Base-by-base conservation (phyloP, 2,888 invertebrate species). In the Dioctria linearis region DNA sequence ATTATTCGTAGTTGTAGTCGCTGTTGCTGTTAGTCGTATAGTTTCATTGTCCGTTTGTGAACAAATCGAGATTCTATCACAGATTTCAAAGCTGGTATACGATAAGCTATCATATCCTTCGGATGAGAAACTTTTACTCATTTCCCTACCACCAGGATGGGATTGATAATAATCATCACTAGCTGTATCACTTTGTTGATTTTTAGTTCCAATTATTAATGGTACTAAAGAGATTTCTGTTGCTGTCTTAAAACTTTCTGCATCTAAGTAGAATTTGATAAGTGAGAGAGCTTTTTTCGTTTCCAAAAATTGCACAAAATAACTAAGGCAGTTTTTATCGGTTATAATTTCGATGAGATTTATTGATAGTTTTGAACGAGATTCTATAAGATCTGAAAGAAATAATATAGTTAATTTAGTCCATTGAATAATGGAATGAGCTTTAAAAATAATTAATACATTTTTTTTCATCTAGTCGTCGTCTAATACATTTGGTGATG, bases 221-320 rank as follows among this genome's bases (percentile, higher is more conserved):
- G 25, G 25, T 5, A 63, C 13, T 43, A 63, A 57, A 5, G 79
- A 79, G 3, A 67, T 57, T 67, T 87, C 86, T 3, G 87, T 87
- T 5, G 90, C 89, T 3, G 87, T 86, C 85, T 91, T 92, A 85
- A 94, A 93, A 84, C 92, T 92, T 85, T 95, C 94, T 65, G 94
- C 91, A 85, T 95, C 95, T 83, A 95, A 87, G 92, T 94, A 95
- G 87, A 95, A 94, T 87, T 93, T 93, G 2, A 95, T 91, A 49
- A 94, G 90, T 37, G 91, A 88, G 79, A 93, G 88, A 79, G 92
- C 92, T 80, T 93, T 93, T 83, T 92, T 91, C n/a, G 93, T 90
- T 85, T 96, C 95, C 92, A 98, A 92, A 88, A 93, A 98, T 85
- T 96, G 95, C 79, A 96, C 92, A 87, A 97, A 95, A 88, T 95